These are phyloP conservation scores for Gymnoscelis rufifasciata DNA, from an alignment of 2,888 invertebrate genomes.

Conservation along the genomic window DNA sequence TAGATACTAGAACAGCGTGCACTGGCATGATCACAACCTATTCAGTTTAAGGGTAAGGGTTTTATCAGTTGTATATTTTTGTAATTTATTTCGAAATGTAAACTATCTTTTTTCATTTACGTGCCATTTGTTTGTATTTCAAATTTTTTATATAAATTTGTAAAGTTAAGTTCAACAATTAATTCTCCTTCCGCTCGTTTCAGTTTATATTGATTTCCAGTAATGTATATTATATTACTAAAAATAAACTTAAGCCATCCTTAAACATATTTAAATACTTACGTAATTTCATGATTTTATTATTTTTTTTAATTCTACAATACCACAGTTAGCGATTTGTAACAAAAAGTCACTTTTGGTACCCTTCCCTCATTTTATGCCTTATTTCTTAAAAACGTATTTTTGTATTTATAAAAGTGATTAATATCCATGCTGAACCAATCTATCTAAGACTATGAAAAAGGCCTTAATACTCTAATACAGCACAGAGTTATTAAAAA, in stretches of 20 bases:
- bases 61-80: no score
- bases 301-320: not conserved
- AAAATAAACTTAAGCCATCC: not conserved
- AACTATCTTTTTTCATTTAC: no score
- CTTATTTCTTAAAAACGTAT: constrained; percentile 1
- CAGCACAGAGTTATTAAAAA: constrained; percentile 2
- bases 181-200: no score
- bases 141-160: no score
- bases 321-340: not conserved
- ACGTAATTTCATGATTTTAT: not conserved
- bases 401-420: constrained; percentile 1
- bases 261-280: not conserved
- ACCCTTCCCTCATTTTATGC: constrained; percentile 1
- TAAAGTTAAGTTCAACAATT: no score
- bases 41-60: no score
- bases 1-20: no score
- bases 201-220: no score
- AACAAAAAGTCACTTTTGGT: constrained; percentile 3
- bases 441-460: constrained; percentile 1
- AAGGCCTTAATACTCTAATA: constrained; percentile 2
- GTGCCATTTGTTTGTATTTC: no score
- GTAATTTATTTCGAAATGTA: no score
- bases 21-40: no score
- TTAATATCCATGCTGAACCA: not conserved
- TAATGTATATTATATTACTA: no score